A percentile compares a stretch with the other conserved stretches of the same genome.
Evolutionary conservation across 2,113 vertebrate species (phyloP).

Genomic region (Catagonus wagneri): DNA sequence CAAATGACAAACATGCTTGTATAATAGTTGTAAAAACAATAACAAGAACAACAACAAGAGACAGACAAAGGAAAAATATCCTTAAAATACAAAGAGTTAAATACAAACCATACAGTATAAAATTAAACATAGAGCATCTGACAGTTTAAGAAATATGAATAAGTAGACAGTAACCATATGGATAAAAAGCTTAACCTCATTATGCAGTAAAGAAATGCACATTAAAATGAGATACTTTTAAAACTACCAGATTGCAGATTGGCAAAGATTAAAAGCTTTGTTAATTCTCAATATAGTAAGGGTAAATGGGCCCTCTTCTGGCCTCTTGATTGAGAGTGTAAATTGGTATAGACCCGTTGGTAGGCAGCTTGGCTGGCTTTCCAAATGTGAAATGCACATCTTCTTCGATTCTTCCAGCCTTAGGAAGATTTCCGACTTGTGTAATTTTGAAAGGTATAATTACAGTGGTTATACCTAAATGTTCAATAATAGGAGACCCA

Average conservation of each 20-base stretch:
- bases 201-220: neutral
- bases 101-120: neutral
- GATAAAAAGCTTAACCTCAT: neutral
- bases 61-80: neutral
- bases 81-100: neutral
- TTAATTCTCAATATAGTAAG: neutral
- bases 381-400: neutral
- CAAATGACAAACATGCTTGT: neutral
- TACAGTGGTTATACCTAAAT: neutral
- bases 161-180: neutral
- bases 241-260: neutral
- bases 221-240: neutral
- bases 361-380: neutral
- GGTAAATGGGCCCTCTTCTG: neutral
- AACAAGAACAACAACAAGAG: fast-evolving
- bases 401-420: neutral
- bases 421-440: neutral
- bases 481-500: neutral
- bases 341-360: neutral
- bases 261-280: neutral
- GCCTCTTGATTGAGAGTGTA: neutral
- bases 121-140: neutral
- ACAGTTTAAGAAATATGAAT: neutral
- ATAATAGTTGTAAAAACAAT: neutral
- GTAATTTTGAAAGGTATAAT: neutral